Percentiles rank a stretch among this genome's conserved stretches.
Conservation (phyloP, 2,888 invertebrate genomes). For the Netelia melanura region DNA sequence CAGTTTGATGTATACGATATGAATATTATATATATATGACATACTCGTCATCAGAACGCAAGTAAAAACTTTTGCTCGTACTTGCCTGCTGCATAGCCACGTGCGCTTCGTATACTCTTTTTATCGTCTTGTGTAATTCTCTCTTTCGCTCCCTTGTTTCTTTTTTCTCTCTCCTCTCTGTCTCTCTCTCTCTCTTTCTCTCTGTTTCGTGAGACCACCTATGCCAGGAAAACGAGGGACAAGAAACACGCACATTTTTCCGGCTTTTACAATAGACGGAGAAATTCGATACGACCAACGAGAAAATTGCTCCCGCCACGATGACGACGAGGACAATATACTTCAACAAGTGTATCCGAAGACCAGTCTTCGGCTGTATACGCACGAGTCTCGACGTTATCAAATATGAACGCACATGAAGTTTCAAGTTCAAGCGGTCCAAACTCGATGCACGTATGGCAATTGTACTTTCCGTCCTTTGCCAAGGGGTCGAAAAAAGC, state of each 20-base stretch:
- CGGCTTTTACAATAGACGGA: constrained; percentile 30
- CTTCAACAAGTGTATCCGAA: not conserved
- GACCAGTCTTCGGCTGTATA: not conserved
- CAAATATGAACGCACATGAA: constrained; percentile 37
- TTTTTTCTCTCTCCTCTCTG: no score
- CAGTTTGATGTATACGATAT: constrained; percentile 22
- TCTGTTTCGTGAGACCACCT: no score
- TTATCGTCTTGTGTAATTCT: constrained; percentile 61
- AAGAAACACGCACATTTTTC: constrained; percentile 34
- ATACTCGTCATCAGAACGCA: constrained; percentile 11
- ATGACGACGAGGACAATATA: constrained; percentile 9
- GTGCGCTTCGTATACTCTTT: constrained; percentile 30
- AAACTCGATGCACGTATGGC: constrained; percentile 23
- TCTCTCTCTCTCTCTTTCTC: no score
- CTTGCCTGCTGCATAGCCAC: constrained; percentile 31
- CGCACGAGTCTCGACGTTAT: constrained; percentile 21
- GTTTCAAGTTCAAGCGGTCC: constrained; percentile 36
- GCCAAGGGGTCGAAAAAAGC: constrained; percentile 3
- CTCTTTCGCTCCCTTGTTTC: constrained; percentile 60
- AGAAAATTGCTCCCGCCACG: constrained; percentile 40
- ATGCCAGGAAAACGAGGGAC: constrained; percentile 42
- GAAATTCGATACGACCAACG: constrained; percentile 36
- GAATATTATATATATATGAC: constrained; percentile 5
- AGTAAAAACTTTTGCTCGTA: constrained; percentile 58
- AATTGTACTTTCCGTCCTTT: constrained; percentile 30